These are phyloP conservation scores for Eristalis pertinax DNA, from an alignment of 2,888 invertebrate genomes.

Conservation along the genomic window DNA sequence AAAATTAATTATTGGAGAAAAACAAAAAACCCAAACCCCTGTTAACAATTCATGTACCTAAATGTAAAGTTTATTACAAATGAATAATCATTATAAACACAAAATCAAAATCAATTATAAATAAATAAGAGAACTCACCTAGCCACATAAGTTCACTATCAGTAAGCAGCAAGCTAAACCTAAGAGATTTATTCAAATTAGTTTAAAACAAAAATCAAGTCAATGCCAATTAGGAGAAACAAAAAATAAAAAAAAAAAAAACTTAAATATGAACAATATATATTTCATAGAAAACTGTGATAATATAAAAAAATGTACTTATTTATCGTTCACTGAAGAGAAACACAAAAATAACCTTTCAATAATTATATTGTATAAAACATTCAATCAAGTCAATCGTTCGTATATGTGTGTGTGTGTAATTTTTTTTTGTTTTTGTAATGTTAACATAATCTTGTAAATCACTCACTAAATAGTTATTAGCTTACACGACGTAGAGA, in stretches of 20 bases:
- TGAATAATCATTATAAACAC: constrained; percentile 24
- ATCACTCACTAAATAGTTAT: constrained; percentile 30
- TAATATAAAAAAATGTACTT: constrained; percentile 56
- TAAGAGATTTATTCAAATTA: constrained; percentile 22
- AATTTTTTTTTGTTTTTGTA: constrained; percentile 6
- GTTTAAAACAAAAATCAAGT: constrained; percentile 34
- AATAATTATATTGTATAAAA: constrained; percentile 42
- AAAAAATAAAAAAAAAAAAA: constrained; percentile 13
- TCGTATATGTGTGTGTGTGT: constrained; percentile 37
- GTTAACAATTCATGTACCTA: constrained; percentile 61
- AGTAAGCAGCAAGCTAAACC: constrained; percentile 7
- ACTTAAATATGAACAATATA: constrained; percentile 29
- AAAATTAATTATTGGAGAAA: background rate
- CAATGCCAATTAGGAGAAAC: constrained; percentile 52
- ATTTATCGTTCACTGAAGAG: constrained; percentile 31
- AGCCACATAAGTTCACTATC: constrained; percentile 2
- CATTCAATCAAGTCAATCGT: constrained; percentile 44
- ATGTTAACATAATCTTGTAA: background rate
- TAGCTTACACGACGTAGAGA: constrained; percentile 18
- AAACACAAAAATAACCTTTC: constrained; percentile 22
- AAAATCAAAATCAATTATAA: constrained; percentile 50
- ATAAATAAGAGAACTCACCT: background rate
- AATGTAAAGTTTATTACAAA: constrained; percentile 40
- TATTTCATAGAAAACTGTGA: constrained; percentile 70
- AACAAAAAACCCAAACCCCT: constrained; percentile 27